Evolutionary conservation across 2,888 invertebrate species (phyloP).

Genomic region (Tricholauxania praeusta): DNA sequence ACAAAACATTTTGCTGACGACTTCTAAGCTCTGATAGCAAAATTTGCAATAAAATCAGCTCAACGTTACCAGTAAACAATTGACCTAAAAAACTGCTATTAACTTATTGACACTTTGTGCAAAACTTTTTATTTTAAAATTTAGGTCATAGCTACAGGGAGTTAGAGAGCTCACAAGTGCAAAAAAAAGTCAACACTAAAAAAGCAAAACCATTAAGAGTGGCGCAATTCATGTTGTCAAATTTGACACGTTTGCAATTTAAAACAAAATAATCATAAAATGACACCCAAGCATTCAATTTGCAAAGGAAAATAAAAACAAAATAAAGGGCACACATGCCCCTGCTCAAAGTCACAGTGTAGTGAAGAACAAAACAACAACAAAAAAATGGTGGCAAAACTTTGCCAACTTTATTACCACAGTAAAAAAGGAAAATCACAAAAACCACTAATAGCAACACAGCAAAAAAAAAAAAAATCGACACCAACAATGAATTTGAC

Average conservation of each 20-base stretch:
- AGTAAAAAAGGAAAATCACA: neutral
- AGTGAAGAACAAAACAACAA: neutral
- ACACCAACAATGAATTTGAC: neutral
- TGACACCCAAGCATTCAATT: slow-evolving; percentile 28
- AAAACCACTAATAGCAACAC: neutral
- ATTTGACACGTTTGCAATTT: slow-evolving; percentile 27
- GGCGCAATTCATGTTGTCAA: slow-evolving; percentile 19
- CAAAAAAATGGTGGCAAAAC: neutral
- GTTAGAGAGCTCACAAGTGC: no score
- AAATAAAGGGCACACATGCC: neutral
- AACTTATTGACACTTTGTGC: no score
- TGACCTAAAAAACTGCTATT: no score
- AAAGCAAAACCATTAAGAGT: neutral
- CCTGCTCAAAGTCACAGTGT: neutral
- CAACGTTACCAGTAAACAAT: no score
- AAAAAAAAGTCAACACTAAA: neutral
- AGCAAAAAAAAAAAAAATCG: neutral
- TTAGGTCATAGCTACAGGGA: no score
- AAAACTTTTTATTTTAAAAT: no score
- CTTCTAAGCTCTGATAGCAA: no score
- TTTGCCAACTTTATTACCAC: neutral
- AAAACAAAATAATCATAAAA: slow-evolving; percentile 21
- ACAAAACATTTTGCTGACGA: no score
- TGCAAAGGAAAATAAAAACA: neutral
- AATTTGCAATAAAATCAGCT: no score